A percentile compares a stretch with the other conserved stretches of the same genome.
phyloP scores from a whole-genome alignment of 2,888 invertebrate species.

The Willowsia nigromaculata region DNA sequence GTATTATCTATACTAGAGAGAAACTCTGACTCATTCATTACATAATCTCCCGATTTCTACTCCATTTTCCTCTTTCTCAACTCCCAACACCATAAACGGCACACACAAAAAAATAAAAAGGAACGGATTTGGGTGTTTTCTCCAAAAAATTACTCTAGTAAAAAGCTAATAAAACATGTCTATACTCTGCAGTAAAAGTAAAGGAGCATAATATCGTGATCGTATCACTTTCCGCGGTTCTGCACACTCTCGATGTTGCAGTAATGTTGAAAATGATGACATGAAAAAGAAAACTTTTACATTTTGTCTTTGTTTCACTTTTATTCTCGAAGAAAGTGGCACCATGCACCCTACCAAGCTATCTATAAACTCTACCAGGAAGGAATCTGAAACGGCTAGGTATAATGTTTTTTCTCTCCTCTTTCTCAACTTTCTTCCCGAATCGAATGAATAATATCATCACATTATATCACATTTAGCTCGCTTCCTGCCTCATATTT shows the following conservation, averaged over 20 bases:
- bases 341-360: too few relatives aligned
- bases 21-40: too few relatives aligned
- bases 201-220: conserved; percentile 5
- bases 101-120: too few relatives aligned
- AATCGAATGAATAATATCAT: conserved; percentile 1
- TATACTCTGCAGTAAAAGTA: neutral
- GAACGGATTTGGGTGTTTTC: too few relatives aligned
- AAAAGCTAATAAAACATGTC: too few relatives aligned
- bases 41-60: too few relatives aligned
- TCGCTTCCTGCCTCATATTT: neutral
- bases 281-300: conserved; percentile 32
- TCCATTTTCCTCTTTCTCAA: too few relatives aligned
- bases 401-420: neutral
- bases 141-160: too few relatives aligned
- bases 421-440: neutral
- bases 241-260: neutral
- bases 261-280: neutral
- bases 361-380: neutral
- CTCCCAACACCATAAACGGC: too few relatives aligned
- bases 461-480: neutral
- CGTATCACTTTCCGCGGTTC: neutral
- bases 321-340: neutral
- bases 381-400: neutral
- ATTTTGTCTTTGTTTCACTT: conserved; percentile 42
- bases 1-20: too few relatives aligned